Conservation (phyloP, 2,888 invertebrate species). For the Cantharis rufa region DNA sequence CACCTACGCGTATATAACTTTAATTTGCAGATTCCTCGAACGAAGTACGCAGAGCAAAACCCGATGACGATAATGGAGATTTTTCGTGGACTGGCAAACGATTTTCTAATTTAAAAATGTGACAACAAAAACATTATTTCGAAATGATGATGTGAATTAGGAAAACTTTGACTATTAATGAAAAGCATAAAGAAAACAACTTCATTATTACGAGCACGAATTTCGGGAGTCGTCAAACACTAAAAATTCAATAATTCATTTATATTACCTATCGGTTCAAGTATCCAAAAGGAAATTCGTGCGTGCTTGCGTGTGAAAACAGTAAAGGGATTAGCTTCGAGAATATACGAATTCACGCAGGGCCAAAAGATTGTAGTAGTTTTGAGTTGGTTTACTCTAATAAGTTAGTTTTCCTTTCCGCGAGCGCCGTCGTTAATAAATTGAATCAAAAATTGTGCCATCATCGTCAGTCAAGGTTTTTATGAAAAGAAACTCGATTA, state of each 20-base stretch:
- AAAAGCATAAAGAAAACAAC: neutral
- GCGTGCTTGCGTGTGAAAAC: constrained; percentile 1
- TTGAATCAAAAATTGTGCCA: neutral
- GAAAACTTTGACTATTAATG: neutral
- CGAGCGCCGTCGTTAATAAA: neutral
- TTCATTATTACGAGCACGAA: neutral
- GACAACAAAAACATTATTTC: neutral
- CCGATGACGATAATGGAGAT: neutral
- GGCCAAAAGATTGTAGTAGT: neutral
- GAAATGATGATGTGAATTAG: neutral
- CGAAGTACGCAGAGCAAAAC: neutral
- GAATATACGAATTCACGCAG: constrained; percentile 1
- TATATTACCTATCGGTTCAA: neutral
- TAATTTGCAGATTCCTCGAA: neutral
- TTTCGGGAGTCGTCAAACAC: neutral
- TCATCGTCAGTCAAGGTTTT: neutral
- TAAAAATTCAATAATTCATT: constrained; percentile 1
- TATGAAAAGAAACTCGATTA: neutral
- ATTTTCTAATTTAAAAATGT: neutral
- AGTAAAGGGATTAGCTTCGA: neutral
- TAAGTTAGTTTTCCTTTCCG: neutral
- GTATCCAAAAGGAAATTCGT: neutral
- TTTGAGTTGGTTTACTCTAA: neutral
- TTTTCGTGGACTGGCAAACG: neutral
- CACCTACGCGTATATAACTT: neutral